phyloP scores from a whole-genome alignment of 2,888 invertebrate species.

The Anthophora plumipes region DNA sequence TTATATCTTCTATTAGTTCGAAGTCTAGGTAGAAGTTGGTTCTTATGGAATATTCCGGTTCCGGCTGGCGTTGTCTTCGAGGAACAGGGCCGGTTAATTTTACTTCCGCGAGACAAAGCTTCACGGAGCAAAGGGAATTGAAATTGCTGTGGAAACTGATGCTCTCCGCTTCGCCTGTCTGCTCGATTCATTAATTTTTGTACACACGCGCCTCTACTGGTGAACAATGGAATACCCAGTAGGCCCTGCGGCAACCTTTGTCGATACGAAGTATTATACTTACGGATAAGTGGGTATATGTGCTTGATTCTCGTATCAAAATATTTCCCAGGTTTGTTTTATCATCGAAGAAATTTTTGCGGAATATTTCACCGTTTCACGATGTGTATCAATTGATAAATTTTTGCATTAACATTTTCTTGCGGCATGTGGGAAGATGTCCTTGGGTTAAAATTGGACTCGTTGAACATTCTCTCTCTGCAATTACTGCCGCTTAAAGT shows the following conservation, averaged over 20 bases:
- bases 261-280: slow-evolving; percentile 1
- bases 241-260: slow-evolving; percentile 5
- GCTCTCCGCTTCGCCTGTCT: not conserved
- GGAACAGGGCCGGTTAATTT: slow-evolving; percentile 23
- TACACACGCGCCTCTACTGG: not conserved
- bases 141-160: slow-evolving; percentile 30
- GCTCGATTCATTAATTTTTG: slow-evolving; percentile 33
- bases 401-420: not conserved
- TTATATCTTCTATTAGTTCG: too few species aligned
- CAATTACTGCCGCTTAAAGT: not conserved
- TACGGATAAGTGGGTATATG: not conserved
- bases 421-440: not conserved
- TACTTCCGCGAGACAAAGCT: slow-evolving; percentile 23
- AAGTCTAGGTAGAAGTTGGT: not conserved
- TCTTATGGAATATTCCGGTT: slow-evolving; percentile 12
- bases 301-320: not conserved
- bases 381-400: not conserved
- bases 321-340: not conserved
- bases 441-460: not conserved
- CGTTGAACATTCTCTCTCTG: slow-evolving; percentile 1
- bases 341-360: not conserved
- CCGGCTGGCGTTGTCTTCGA: slow-evolving; percentile 16
- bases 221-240: slow-evolving; percentile 14
- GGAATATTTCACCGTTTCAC: too few species aligned
- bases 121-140: slow-evolving; percentile 20